Evolutionary conservation across 2,797 vertebrate genomes (phyloP), one percentile per base, ranked within the genome.

Genomic region (Halcyon leucocephala): DNA sequence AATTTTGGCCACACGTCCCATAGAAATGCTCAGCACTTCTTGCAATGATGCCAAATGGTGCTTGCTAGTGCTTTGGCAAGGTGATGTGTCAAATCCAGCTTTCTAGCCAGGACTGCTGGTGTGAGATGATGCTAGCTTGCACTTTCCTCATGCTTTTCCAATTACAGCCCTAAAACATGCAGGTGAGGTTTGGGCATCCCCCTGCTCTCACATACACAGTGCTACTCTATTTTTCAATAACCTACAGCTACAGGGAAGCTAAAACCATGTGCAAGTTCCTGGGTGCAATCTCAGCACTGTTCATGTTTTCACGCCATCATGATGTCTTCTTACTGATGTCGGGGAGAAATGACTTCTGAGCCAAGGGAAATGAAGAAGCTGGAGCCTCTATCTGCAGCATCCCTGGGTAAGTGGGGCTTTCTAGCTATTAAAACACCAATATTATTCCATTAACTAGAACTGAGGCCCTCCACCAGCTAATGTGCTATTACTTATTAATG

Each of bases 401-500:
- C 44, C 39, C 28, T 66, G 37, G 5, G 12, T 46, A 85, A 79
- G 60, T 44, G 54, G 24, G 15, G 17, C 74, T 89, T 92, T 95
- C 86, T 85, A 22, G 33, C 57, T 65, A 44, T 80, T 86, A 88
- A 88, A 91, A 71, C 29, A 88, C n/a, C 9, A 33, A 49, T 35
- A 74, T 73, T 39, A 73, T 28, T 69, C 72, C 87, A 90, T 95
- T 90, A 89, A 65, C 55, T n/a, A 33, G 37, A 79, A 58, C 20
- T 72, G 42, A 82, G 52, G 58, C 89, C 65, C 41, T 88, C 31
- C 19, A 76, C 65, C 29, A 65, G 51, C 51, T 95, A 90, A 92
- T 89, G 60, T 65, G 60, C 25, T 83, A 81, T 95, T 92, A 96
- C 49, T 96, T 94, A 94, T 94, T 96, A 26, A 96, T 90, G 83